Base-by-base conservation (phyloP, 2,888 invertebrate genomes). In the Anodontia alba region DNA sequence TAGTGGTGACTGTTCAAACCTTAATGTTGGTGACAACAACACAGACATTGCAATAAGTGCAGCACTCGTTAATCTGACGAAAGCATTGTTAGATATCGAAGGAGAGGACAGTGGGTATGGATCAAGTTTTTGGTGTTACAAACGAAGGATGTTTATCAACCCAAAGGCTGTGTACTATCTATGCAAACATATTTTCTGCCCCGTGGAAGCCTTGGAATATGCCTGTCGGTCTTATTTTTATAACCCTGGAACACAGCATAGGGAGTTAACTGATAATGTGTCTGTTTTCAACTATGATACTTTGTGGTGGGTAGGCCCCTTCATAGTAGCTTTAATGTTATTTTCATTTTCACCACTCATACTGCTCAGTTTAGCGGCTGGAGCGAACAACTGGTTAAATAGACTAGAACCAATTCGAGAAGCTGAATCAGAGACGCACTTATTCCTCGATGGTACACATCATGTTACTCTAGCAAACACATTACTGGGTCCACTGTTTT, bases 101-200 rank as follows among this genome's bases (percentile, higher is more conserved):
- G 1, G 1, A 8, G 31, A 15, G 1, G 17, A 8, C 62, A 17
- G 12, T 10, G 33, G n/a, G 17, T 86, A 86, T 68, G 81, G 75
- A 23, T 78, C 84, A 2, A 84, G 81, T 17, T 84, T 79, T 51
- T 87, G 73, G 67, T 87, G 87, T 54, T 87, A 81, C 70, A 84
- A 81, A 69, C 74, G 73, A 42, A 67, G 84, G 36, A 80, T 78
- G 20, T 78, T 33, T 38, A 79, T 87, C 12, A 36, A 80, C 8
- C 69, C 80, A 5, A 12, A 82, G 10, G 29, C 73, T 3, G 23
- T 86, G 15, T 87, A 80, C 62, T 26, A 29, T 12, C 20, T 87
- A n/a, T 87, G 87, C 43, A 79, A 78, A 1, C 75, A 87, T 73
- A 72, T 87, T 0, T 70, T 87, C 1, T 87, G 87, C 78, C 86